These are phyloP conservation scores for Coranthus polyacanthus DNA, from an alignment of 2,797 vertebrate genomes.

Conservation along the genomic window DNA sequence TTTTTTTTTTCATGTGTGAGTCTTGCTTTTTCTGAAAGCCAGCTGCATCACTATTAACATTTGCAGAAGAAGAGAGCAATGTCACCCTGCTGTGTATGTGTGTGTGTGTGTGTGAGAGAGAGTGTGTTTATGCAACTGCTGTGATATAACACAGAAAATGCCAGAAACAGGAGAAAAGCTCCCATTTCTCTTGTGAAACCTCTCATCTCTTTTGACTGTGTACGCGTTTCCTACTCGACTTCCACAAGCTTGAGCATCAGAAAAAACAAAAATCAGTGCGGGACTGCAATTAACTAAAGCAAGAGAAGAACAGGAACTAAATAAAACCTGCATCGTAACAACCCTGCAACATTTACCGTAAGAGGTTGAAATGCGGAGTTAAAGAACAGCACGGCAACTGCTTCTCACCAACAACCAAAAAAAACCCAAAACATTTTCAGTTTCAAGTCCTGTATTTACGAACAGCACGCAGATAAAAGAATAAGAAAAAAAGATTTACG, in stretches of 20 bases:
- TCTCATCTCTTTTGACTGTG: background rate
- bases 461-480: no score
- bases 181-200: background rate
- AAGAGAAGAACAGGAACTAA: background rate
- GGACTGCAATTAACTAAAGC: background rate
- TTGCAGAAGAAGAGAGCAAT: conserved; percentile 17
- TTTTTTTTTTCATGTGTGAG: conserved; percentile 4
- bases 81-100: conserved; percentile 15
- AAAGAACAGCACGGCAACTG: no score
- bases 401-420: no score
- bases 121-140: background rate
- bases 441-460: no score
- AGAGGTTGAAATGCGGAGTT: no score
- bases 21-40: conserved; percentile 1
- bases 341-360: background rate
- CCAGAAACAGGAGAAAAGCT: background rate
- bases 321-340: background rate
- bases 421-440: no score
- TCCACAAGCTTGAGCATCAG: background rate
- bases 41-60: conserved; percentile 36
- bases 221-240: background rate
- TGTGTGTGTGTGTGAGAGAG: conserved; percentile 5
- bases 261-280: background rate
- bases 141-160: background rate
- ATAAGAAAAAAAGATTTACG: no score